Evolutionary conservation across 2,797 vertebrate species (phyloP), one percentile per base, ranked within the genome.

Genomic region (Meda fulgida): DNA sequence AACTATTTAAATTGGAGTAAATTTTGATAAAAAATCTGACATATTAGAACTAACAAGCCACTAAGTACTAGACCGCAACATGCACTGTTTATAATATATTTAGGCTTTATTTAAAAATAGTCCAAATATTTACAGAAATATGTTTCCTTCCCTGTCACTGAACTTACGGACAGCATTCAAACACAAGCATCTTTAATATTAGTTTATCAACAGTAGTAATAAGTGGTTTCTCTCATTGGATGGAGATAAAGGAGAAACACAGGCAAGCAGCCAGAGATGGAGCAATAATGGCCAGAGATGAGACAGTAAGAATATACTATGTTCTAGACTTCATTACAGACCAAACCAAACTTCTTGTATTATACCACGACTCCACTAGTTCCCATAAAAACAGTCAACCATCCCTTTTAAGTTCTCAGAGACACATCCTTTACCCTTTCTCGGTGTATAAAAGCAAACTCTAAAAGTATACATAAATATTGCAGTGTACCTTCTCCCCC

Each of bases 401-500:
- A 13, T 81, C 76, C 70, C 26, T 58, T 43, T 40, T 38, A 85
- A 26, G 51, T 88, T 76, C 84, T 84, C 85, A 21, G 9, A 16
- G 18, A 5, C 78, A 72, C 70, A 26, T 19, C 88, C 89, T 66
- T 80, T 73, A 10, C 75, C 84, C 78, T 23, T 51, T 86, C 86
- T 86, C 48, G 46, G 80, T 76, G 51, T 72, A 89, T 89, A 91
- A 92, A 93, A 89, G 90, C 86, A 1, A 89, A 91, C 89, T 93
- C 88, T 91, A 89, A 91, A 91, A 89, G 90, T 85, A 86, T 84
- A 84, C 87, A 93, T 93, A 88, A 94, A 94, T 94, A 94, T 91
- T 93, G 83, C 86, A 95, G 88, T 31, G 84, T 43, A 77, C 84
- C 88, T 84, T 88, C 88, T 91, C 77, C 89, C 29, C 88, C 87